Evolutionary conservation across 30 jellyfish, hydroid and myxozoan genomes (phyloP).

Genomic region (Calvadosia cruxmelitensis): DNA sequence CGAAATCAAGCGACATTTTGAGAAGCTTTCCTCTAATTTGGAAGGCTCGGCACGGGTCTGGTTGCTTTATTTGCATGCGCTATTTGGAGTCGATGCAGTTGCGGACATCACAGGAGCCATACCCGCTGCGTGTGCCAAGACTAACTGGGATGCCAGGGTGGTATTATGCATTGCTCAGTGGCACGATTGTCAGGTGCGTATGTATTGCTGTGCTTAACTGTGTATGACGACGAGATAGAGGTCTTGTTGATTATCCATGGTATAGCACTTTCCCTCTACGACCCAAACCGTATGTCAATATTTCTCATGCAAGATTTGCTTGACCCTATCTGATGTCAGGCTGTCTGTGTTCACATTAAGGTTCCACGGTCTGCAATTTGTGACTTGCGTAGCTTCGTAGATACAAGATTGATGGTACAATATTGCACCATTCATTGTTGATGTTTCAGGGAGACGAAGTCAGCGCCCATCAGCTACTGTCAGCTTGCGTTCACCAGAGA

Average conservation of each 20-base stretch:
- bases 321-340: too few relatives aligned
- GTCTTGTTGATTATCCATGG: too few relatives aligned
- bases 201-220: too few relatives aligned
- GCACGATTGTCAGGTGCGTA: neutral
- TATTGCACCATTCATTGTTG: too few relatives aligned
- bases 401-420: too few relatives aligned
- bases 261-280: too few relatives aligned
- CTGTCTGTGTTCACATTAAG: too few relatives aligned
- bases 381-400: too few relatives aligned
- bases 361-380: too few relatives aligned
- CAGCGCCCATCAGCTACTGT: neutral
- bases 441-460: neutral
- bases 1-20: neutral
- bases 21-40: neutral
- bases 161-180: neutral
- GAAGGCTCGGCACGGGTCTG: neutral
- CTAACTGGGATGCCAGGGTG: constrained; percentile 1
- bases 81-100: neutral
- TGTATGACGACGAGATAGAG: too few relatives aligned
- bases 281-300: too few relatives aligned
- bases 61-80: neutral
- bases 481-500: neutral
- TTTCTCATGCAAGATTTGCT: too few relatives aligned
- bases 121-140: neutral
- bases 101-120: neutral